Base-by-base conservation (phyloP, 30 jellyfish, hydroid and myxozoan genomes). In the Nemopilema nomurai region DNA sequence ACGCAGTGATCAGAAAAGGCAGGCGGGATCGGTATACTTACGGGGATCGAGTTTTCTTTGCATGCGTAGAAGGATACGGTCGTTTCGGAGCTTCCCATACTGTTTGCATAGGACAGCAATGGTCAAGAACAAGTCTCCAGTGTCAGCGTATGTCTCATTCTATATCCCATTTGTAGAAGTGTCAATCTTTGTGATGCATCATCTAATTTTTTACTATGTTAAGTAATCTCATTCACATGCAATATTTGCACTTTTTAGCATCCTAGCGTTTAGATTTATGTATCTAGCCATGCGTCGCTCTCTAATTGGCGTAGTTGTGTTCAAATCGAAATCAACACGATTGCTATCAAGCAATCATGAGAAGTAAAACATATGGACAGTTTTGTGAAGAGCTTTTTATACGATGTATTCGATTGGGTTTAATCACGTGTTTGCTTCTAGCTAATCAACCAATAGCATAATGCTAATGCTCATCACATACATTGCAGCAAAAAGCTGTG, bases 401-500 rank as follows among this genome's bases (percentile, higher is more conserved):
- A n/a, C n/a, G n/a, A n/a, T n/a, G n/a, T n/a, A n/a, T n/a, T n/a
- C n/a, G n/a, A n/a, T n/a, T n/a, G n/a, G 13, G 57, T 41, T 6
- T 41, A 41, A 3, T 41, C 13, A 3, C 9, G 13, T 41, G 6
- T 13, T 41, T 13, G 9, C 13, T 13, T 41, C 57, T 41, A 13
- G 57, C 57, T 13, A 13, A 41, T 3, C 6, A 41, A 13, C 13
- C 57, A 41, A 32, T 23, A 29, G 1, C 51, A 18, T 32, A 67
- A 0, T 1, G 21, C 21, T 17, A 25, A 4, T 41, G 29, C n/a
- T 32, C 49, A 13, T 4, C n/a, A 29, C 24, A 19, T 74, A 31
- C 21, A 21, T 32, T 74, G 18, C 18, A 32, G 71, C 72, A 27
- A 77, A 77, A 64, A 77, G 87, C 53, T 77, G 87, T 50, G 76